phyloP scores from a whole-genome alignment of 2,797 vertebrate species.

The Cossypha polioptera region DNA sequence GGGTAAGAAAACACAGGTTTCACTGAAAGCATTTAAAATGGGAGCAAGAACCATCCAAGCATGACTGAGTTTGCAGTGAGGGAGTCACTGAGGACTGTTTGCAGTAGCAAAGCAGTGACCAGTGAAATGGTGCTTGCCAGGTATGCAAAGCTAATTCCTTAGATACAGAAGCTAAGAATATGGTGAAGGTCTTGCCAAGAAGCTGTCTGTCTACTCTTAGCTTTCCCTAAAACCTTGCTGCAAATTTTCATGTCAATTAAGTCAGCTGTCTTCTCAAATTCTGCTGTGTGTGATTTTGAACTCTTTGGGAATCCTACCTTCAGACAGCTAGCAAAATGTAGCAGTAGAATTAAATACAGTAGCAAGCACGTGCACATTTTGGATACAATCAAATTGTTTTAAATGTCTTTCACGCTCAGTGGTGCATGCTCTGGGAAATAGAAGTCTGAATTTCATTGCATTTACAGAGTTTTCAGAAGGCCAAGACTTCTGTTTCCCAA shows the following conservation, averaged over 20 bases:
- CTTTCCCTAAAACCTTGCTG: background rate
- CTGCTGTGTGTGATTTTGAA: background rate
- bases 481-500: background rate
- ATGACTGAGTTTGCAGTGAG: background rate
- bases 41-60: background rate
- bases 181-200: background rate
- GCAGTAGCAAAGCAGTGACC: background rate
- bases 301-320: background rate
- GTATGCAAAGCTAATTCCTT: background rate
- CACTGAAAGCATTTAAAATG: background rate
- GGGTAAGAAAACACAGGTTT: conserved; percentile 76
- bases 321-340: background rate
- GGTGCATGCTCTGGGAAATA: background rate
- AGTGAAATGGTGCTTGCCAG: background rate
- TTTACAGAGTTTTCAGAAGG: background rate
- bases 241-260: background rate
- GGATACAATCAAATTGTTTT: background rate
- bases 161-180: background rate
- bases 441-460: background rate
- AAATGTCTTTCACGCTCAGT: background rate
- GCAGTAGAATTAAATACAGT: background rate
- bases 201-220: background rate
- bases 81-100: background rate
- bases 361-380: background rate
- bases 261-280: background rate